Percentiles rank a stretch among this genome's conserved stretches.
These are phyloP conservation scores for Buceros bicornis DNA, from an alignment of 2,797 vertebrate species.

Conservation along the genomic window DNA sequence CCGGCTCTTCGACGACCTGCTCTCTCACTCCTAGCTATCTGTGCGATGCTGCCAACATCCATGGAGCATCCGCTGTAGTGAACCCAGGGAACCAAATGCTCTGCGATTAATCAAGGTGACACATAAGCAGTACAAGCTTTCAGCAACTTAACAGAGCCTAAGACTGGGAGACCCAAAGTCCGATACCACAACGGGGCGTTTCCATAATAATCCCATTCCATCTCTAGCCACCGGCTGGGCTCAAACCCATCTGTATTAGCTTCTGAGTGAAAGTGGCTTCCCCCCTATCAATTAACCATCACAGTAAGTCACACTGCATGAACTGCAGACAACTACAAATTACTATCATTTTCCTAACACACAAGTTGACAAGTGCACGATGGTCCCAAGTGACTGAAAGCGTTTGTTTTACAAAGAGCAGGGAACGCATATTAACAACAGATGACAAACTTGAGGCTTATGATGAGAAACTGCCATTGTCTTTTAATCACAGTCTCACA, in stretches of 20 bases:
- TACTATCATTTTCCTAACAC: neutral
- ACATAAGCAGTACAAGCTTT: neutral
- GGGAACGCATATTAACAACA: neutral
- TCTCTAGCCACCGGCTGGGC: neutral
- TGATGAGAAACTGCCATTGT: conserved; percentile 27
- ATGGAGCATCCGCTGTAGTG: neutral
- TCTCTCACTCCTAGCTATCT: neutral
- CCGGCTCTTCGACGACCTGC: neutral
- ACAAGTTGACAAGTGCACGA: conserved; percentile 9
- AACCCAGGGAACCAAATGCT: neutral
- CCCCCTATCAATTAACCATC: neutral
- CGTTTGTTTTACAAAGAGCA: conserved; percentile 29
- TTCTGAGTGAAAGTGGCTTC: neutral
- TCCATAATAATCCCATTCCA: neutral
- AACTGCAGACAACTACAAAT: conserved; percentile 5
- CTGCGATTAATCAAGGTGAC: neutral
- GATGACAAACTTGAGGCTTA: conserved; percentile 41
- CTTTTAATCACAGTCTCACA: conserved; percentile 52
- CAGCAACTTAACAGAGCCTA: neutral
- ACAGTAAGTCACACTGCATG: neutral
- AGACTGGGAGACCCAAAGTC: neutral
- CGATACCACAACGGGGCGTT: neutral
- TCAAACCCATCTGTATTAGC: neutral
- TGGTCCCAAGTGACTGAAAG: neutral
- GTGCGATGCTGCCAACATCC: neutral